Conservation (phyloP, 2,888 invertebrate species). For the Eupithecia inturbata region DNA sequence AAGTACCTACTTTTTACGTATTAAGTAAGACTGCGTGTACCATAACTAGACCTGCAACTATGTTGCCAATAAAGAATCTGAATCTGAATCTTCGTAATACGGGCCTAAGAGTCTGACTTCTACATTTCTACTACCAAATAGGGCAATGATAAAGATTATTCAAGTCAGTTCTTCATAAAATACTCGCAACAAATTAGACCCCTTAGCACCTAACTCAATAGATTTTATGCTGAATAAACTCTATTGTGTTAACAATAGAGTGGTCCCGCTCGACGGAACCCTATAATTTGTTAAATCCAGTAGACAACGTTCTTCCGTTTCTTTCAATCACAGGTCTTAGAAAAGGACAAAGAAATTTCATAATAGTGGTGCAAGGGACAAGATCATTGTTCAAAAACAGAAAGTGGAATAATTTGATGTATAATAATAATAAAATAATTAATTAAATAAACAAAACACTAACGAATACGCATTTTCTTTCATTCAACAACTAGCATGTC, state of each 20-base stretch:
- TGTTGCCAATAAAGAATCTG: too few relatives aligned
- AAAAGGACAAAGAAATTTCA: slow-evolving; percentile 56
- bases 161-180: background rate
- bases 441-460: background rate
- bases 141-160: background rate
- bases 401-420: background rate
- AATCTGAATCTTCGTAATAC: too few relatives aligned
- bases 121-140: background rate
- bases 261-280: slow-evolving; percentile 62
- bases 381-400: slow-evolving; percentile 9
- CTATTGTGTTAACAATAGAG: slow-evolving; percentile 66
- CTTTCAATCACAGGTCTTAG: slow-evolving; percentile 62
- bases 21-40: too few relatives aligned
- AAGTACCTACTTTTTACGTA: too few relatives aligned
- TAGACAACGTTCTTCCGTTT: slow-evolving; percentile 76
- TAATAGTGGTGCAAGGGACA: slow-evolving; percentile 46
- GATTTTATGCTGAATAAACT: slow-evolving; percentile 76
- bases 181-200: slow-evolving; percentile 50
- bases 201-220: slow-evolving; percentile 53
- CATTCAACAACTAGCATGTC: background rate
- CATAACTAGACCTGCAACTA: too few relatives aligned
- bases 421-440: background rate
- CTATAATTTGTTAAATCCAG: slow-evolving; percentile 68
- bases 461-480: background rate
- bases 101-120: too few relatives aligned